Evolutionary conservation across 37 sponge, comb jelly and placozoan genomes (phyloP).

Genomic region (Ephydatia muelleri): DNA sequence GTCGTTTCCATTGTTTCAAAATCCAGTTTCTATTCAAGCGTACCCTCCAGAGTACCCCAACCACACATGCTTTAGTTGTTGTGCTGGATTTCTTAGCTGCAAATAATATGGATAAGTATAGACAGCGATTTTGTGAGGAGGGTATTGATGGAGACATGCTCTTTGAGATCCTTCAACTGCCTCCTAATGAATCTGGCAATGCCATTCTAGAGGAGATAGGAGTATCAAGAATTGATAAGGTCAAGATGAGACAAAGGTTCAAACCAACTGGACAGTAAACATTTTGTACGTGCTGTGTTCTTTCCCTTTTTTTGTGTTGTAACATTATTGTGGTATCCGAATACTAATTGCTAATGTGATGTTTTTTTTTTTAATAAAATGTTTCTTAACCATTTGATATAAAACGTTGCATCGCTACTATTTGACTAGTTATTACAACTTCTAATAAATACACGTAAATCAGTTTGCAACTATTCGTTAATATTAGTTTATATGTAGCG

Average conservation of each 20-base stretch:
- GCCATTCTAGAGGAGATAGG: neutral
- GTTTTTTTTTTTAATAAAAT: no score
- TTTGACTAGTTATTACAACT: no score
- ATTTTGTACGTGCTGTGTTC: conserved; percentile 23
- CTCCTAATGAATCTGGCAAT: neutral
- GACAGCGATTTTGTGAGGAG: conserved; percentile 20
- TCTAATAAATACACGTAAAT: no score
- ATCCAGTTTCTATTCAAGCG: conserved; percentile 9
- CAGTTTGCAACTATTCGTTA: no score
- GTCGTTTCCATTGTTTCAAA: conserved; percentile 12
- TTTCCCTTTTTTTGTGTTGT: no score
- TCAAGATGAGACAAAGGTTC: neutral
- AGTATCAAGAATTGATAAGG: neutral
- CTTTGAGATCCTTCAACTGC: neutral
- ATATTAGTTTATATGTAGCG: no score
- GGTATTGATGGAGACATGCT: conserved; percentile 65
- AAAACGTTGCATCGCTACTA: no score
- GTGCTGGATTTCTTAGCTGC: conserved; percentile 39
- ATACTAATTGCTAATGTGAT: no score
- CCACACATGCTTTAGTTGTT: conserved; percentile 1
- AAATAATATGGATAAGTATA: conserved; percentile 29
- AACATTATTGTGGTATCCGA: no score
- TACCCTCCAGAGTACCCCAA: neutral
- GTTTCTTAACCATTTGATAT: no score
- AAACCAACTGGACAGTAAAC: neutral